phyloP scores from a whole-genome alignment of 1,140 invertebrate species.

The Asbolus verrucosus region DNA sequence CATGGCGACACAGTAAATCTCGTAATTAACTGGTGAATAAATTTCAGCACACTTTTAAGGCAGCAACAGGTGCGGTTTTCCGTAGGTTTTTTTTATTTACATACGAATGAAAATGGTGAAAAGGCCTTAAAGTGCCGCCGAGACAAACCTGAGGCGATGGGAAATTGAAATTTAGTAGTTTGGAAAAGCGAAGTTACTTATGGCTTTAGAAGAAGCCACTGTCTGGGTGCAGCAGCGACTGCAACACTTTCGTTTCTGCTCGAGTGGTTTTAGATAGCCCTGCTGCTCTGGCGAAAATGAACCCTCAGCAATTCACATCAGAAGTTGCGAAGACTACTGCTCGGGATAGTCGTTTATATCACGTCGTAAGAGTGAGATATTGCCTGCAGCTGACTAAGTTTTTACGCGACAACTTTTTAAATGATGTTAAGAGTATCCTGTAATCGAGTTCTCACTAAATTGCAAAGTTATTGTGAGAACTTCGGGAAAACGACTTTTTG shows the following conservation, averaged over 20 bases:
- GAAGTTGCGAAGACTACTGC: not conserved
- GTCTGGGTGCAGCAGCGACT: not conserved
- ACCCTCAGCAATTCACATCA: slow-evolving; percentile 11
- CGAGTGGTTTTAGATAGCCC: slow-evolving; percentile 1
- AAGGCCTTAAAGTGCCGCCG: too few relatives aligned
- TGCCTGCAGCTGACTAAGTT: slow-evolving; percentile 31
- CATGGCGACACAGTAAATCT: not conserved
- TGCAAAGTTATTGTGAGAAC: slow-evolving; percentile 39
- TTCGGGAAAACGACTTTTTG: slow-evolving; percentile 20
- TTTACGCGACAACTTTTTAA: slow-evolving; percentile 36
- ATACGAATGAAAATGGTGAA: too few relatives aligned
- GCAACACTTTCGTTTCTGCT: too few relatives aligned
- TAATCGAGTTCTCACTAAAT: slow-evolving; percentile 36
- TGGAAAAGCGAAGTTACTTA: not conserved
- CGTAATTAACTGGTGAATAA: slow-evolving; percentile 1
- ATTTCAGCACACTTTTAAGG: not conserved
- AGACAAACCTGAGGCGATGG: too few relatives aligned
- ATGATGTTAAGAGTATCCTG: slow-evolving; percentile 35
- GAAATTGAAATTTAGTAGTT: not conserved
- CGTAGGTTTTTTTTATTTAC: slow-evolving; percentile 12
- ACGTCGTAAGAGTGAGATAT: slow-evolving; percentile 29
- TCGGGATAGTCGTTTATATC: slow-evolving; percentile 17
- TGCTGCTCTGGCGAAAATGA: not conserved
- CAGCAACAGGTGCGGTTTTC: slow-evolving; percentile 30
- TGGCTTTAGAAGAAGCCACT: not conserved